Percentiles rank a stretch among this genome's conserved stretches.
phyloP scores from a whole-genome alignment of 2,888 invertebrate genomes.

The Cryptus armator region DNA sequence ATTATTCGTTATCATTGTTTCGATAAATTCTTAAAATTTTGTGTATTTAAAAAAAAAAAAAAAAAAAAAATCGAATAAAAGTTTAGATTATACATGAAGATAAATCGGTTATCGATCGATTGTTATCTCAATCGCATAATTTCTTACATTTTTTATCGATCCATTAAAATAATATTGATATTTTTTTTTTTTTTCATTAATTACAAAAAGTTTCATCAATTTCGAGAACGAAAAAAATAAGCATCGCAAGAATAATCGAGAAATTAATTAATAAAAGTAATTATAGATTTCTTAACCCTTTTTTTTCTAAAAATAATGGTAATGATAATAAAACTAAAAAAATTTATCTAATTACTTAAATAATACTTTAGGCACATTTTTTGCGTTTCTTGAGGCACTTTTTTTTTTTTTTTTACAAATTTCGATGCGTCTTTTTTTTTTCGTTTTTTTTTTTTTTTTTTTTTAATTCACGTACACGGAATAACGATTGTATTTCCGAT shows the following conservation, averaged over 20 bases:
- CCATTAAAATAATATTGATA: not conserved
- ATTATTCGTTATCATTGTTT: not conserved
- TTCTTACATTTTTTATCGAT: not conserved
- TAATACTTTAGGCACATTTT: conserved; percentile 63
- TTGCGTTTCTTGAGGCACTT: conserved; percentile 61
- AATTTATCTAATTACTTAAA: conserved; percentile 1
- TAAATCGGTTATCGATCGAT: not conserved
- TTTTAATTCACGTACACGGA: conserved; percentile 36
- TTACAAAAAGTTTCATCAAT: not conserved
- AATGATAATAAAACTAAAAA: not conserved
- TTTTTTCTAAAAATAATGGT: not conserved
- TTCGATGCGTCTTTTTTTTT: not conserved
- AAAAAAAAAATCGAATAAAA: not conserved
- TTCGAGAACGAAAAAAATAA: not conserved
- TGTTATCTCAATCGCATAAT: not conserved
- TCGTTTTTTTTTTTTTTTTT: not conserved
- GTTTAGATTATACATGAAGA: no score
- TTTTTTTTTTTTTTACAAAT: not conserved
- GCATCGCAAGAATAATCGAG: not conserved
- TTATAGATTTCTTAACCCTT: not conserved
- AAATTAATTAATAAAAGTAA: not conserved
- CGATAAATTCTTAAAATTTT: not conserved
- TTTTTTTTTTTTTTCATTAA: not conserved
- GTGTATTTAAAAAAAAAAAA: not conserved
- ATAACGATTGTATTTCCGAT: conserved; percentile 46